Evolutionary conservation across 2,888 invertebrate species (phyloP).

Genomic region (Halictus ligatus): DNA sequence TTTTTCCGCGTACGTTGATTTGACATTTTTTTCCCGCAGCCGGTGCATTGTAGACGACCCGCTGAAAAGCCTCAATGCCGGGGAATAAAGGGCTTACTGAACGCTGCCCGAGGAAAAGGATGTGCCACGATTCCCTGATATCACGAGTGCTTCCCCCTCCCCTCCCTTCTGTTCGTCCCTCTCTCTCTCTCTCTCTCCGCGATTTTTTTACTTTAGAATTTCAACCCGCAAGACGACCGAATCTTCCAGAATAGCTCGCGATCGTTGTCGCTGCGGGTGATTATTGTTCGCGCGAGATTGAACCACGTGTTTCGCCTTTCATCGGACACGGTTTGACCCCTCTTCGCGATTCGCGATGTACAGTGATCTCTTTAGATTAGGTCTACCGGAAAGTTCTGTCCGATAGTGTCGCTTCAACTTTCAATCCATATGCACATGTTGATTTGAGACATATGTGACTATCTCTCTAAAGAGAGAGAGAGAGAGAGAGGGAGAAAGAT

Average conservation of each 20-base stretch:
- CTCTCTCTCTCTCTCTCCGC: neutral
- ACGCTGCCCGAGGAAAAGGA: constrained; percentile 39
- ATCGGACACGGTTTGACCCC: neutral
- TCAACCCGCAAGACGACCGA: neutral
- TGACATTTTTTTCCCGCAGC: constrained; percentile 51
- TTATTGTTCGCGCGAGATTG: neutral
- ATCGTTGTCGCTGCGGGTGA: neutral
- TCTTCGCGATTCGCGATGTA: neutral
- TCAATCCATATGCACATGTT: too few relatives aligned
- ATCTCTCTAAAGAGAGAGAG: too few relatives aligned
- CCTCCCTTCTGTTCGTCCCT: too few relatives aligned
- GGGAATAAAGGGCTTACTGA: constrained; percentile 33
- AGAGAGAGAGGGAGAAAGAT: too few relatives aligned
- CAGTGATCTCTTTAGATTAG: too few relatives aligned
- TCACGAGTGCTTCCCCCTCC: neutral
- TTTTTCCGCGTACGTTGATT: constrained; percentile 51
- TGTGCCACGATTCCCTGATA: constrained; percentile 41
- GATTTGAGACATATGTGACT: too few relatives aligned
- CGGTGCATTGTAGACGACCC: constrained; percentile 41
- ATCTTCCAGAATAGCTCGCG: constrained; percentile 5
- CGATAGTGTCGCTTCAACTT: too few relatives aligned
- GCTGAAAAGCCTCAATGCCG: constrained; percentile 44
- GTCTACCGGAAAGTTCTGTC: too few relatives aligned
- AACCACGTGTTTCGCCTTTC: neutral
- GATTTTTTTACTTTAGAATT: neutral